Evolutionary conservation across 2,888 invertebrate genomes (phyloP), one percentile per base, ranked within the genome.

Genomic region (Tiliacea aurago): DNA sequence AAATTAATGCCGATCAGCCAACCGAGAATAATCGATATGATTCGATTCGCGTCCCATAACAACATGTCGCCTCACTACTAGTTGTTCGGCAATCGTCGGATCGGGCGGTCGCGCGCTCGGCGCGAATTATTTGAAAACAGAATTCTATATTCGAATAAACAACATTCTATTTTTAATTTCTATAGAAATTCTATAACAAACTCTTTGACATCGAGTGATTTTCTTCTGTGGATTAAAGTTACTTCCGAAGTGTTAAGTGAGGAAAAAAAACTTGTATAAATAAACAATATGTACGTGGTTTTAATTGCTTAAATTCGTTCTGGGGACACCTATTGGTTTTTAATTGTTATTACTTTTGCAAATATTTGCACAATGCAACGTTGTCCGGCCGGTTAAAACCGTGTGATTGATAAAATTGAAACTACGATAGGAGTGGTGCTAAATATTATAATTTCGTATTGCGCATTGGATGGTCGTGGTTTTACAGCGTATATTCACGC

Each of bases 61-160:
- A 70, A 70, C 82, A 72, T 85, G 86, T 88, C 92, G 83, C 94
- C 87, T 90, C 94, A 90, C 95, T 94, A 93, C 83, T 92, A 95
- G 95, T 95, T 86, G 84, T 81, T 87, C 91, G 91, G 89, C 81
- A 83, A 89, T 81, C 91, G 89, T 90, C 90, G 90, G 79, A 77
- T 84, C 70, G 86, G 84, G 80, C 92, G 92, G 93, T 88, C 94
- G 94, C 91, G 92, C 90, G 86, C 82, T 78, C 86, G 87, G 88
- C 88, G 86, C 83, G 80, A 84, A 80, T 71, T 70, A 76, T 78
- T 68, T 56, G 59, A 78, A 78, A 80, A 63, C 53, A 74, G 67
- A 66, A 65, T 73, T 78, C 76, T 82, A 82, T 79, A 87, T 73
- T 68, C 69, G 51, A 78, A 71, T 78, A 63, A 75, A 78, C 43